Conservation (phyloP, 2,113 vertebrate species). For the Pycnonotus jocosus region DNA sequence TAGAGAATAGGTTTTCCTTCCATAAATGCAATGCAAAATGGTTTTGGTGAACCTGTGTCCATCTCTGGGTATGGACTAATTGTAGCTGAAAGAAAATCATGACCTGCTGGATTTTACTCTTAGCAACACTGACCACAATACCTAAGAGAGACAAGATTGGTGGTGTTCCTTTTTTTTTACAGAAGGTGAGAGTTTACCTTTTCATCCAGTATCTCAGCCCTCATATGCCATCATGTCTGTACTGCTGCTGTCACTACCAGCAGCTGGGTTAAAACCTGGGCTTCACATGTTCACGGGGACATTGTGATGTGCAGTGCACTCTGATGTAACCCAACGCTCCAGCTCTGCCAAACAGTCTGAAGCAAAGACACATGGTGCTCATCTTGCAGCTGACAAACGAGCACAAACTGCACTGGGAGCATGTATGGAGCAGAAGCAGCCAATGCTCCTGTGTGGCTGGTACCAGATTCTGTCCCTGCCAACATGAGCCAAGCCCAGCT, state of each 20-base stretch:
- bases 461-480: neutral
- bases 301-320: accelerated
- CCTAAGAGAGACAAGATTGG: neutral
- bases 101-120: neutral
- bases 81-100: neutral
- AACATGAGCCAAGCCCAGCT: neutral
- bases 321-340: accelerated
- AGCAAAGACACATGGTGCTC: accelerated
- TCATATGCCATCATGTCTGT: neutral
- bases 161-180: neutral
- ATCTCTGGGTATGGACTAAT: neutral
- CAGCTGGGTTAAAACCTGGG: neutral
- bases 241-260: neutral
- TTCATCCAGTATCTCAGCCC: neutral
- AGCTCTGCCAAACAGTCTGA: neutral
- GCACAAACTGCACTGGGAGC: neutral
- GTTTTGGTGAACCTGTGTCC: neutral
- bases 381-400: neutral
- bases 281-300: accelerated
- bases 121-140: neutral
- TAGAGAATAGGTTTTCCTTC: neutral
- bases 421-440: accelerated
- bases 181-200: neutral
- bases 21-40: neutral
- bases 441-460: accelerated